Conservation (phyloP, 2,888 invertebrate species). For the Syrphus vitripennis region DNA sequence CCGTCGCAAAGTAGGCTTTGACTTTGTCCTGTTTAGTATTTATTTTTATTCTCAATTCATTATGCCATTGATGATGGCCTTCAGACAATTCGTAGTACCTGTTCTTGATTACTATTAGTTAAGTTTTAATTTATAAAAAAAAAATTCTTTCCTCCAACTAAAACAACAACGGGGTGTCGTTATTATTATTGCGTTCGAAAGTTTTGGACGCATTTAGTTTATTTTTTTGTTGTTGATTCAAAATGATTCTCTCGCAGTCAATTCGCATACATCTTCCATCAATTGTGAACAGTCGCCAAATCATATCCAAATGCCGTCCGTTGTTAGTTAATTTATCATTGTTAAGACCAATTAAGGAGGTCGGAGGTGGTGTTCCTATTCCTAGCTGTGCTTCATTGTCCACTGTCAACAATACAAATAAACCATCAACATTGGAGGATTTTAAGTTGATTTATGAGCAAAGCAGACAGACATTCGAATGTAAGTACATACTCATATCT, state of each 20-base stretch:
- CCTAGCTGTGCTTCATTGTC: background rate
- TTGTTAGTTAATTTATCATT: conserved; percentile 39
- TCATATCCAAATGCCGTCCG: conserved; percentile 31
- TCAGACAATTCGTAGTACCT: background rate
- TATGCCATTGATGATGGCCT: background rate
- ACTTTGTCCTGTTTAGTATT: background rate
- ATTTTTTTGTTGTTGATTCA: too few species aligned
- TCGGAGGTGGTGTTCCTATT: background rate
- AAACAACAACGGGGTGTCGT: background rate
- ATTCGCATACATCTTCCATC: conserved; percentile 24
- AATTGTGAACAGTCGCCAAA: conserved; percentile 18
- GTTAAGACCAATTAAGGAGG: background rate
- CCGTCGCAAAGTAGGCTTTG: too few species aligned
- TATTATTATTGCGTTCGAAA: background rate
- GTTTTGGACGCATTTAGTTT: background rate
- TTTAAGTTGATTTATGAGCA: conserved; percentile 84
- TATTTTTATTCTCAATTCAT: background rate
- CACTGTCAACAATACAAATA: background rate
- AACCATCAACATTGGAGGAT: conserved; percentile 73
- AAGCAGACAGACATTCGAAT: conserved; percentile 87
- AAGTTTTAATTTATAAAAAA: background rate
- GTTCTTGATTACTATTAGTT: background rate
- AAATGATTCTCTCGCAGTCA: conserved; percentile 48
- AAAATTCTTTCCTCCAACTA: background rate
- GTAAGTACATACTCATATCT: conserved; percentile 82